Evolutionary conservation across 2,888 invertebrate species (phyloP), one percentile per base, ranked within the genome.

Genomic region (Lymantria monacha): DNA sequence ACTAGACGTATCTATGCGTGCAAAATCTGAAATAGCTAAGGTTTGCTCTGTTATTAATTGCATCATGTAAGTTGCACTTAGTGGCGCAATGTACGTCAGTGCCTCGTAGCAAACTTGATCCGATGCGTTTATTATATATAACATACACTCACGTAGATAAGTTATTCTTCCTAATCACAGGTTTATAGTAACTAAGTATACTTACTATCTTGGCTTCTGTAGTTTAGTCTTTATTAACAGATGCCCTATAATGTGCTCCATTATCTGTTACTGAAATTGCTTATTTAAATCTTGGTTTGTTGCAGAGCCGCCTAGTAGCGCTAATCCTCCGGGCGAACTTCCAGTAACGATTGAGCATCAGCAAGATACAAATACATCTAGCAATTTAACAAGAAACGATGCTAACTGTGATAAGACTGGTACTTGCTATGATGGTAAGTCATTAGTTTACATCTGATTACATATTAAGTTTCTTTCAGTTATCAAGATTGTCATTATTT

Each of bases 381-480:
- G 93, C 82, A 96, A 96, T 75, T 83, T 95, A 67, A 95, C 96
- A 5, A 93, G 95, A 66, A 94, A 93, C 70, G 96, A 96, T 76
- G 95, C 96, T 46, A 97, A 97, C 86, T 98, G 98, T 81, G 98
- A 98, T 87, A 97, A 97, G 78, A 97, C 97, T 49, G 98, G 98
- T 79, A 97, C 97, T 63, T 98, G 98, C 79, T 98, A 98, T 77
- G 97, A 98, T 86, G 97, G 97, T 97, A 92, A 92, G 85, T 65
- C 8, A 33, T 33, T 10, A 5, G 1, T 33, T 33, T 33, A 33
- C 1, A 10, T 33, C 9, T 33, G 33, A 33, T 33, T 10, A 1
- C 7, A 8, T 5, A 33, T 33, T 33, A 10, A 33, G 33, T 10
- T 33, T 10, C 3, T 33, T 33, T 3, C 2, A 10, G 33, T 1